Base-by-base conservation (phyloP, 2,888 invertebrate species). In the Gnatocerus cornutus region DNA sequence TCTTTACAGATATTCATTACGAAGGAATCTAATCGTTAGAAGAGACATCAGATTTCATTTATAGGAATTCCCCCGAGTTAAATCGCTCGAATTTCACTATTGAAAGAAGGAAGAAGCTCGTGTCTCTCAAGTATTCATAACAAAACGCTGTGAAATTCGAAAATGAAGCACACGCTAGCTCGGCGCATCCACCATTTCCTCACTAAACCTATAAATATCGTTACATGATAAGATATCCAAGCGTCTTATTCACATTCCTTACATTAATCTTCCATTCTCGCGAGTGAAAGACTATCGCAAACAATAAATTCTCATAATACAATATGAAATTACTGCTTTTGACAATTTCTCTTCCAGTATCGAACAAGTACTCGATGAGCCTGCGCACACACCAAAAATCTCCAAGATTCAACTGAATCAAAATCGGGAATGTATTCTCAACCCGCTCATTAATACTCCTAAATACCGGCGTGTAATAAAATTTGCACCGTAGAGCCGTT, bases 401-500 rank as follows among this genome's bases (percentile, higher is more conserved):
- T 21, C 46, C 46, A 48, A 33, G 33, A 33, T 6, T 33, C 6
- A n/a, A 33, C 12, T 13, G 41, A 41, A 41, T 41, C 41, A 41
- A 41, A 41, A 41, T 12, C 41, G 41, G 33, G 33, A 2, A 33
- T 33, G n/a, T n/a, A 33, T 33, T 33, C 7, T 33, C 33, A 4
- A 9, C 56, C 1, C 14, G n/a, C 41, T 14, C 45, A 59, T 46
- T 59, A 13, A 59, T 46, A 43, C 59, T 9, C n/a, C 29, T 61
- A 13, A 16, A 27, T 10, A 43, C n/a, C 10, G 12, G 14, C 16
- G 33, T 33, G 6, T 62, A 50, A 62, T 50, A 48, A 50, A 62
- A 62, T 62, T 62, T 50, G 33, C 30, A 14, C 33, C 46, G 48
- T 29, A 12, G 13, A 48, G 61, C 46, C 61, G 61, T 61, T 46